phyloP scores from a whole-genome alignment of 2,113 vertebrate genomes.

The Mus pahari region DNA sequence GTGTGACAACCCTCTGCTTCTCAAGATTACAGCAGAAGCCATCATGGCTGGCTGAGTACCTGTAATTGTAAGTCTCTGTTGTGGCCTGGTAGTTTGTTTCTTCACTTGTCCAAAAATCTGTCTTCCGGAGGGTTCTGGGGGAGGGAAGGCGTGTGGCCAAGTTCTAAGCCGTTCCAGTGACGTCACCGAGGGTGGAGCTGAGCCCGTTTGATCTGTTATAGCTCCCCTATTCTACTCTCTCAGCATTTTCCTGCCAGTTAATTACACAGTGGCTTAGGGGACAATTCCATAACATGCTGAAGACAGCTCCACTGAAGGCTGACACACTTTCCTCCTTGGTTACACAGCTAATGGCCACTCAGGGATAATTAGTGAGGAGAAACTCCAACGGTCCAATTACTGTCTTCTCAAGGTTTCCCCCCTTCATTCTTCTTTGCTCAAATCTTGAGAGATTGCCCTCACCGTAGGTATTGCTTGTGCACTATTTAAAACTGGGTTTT shows the following conservation, averaged over 20 bases:
- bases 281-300: slow-evolving; percentile 81
- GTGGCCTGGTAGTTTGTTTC: slow-evolving; percentile 41
- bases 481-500: slow-evolving; percentile 63
- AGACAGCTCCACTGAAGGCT: slow-evolving; percentile 79
- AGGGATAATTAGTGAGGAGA: slow-evolving; percentile 80
- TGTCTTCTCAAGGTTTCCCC: slow-evolving; percentile 68
- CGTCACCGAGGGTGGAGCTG: slow-evolving; percentile 80
- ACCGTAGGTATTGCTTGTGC: not conserved
- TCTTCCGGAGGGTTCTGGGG: slow-evolving; percentile 69
- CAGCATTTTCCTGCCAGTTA: slow-evolving; percentile 86
- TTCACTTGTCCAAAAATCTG: slow-evolving; percentile 11
- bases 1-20: not conserved
- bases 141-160: slow-evolving; percentile 70
- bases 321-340: slow-evolving; percentile 80
- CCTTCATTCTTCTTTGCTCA: slow-evolving; percentile 54
- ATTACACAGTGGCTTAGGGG: slow-evolving; percentile 85
- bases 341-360: slow-evolving; percentile 74
- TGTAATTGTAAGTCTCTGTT: slow-evolving; percentile 10
- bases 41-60: not conserved
- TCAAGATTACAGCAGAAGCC: not conserved
- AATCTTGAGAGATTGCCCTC: slow-evolving; percentile 62
- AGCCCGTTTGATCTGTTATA: slow-evolving; percentile 85
- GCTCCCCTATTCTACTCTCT: slow-evolving; percentile 84
- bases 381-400: slow-evolving; percentile 66
- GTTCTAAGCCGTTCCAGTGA: slow-evolving; percentile 83